These are phyloP conservation scores for Oreochromis spilurus DNA, from an alignment of 2,113 vertebrate genomes.

Conservation along the genomic window DNA sequence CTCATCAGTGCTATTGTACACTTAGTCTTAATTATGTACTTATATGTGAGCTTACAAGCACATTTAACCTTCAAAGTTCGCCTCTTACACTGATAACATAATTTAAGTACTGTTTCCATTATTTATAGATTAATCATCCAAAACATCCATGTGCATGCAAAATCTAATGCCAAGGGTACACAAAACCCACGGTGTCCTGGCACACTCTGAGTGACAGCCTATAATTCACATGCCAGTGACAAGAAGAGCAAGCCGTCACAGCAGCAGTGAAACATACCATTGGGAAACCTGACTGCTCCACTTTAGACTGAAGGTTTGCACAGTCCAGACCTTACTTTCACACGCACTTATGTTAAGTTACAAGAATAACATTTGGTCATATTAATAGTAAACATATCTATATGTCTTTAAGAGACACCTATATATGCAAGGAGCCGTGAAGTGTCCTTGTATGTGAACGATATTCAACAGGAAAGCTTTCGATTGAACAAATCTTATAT, in stretches of 20 bases:
- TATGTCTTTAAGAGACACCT: background rate
- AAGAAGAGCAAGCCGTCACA: conserved; percentile 15
- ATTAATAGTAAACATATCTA: background rate
- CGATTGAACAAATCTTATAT: background rate
- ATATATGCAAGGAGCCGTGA: background rate
- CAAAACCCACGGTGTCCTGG: background rate
- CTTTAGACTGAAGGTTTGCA: background rate
- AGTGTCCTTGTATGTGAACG: background rate
- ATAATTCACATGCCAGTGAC: conserved; percentile 38
- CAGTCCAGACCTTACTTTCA: background rate
- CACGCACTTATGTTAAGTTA: background rate
- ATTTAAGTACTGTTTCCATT: background rate
- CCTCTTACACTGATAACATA: background rate
- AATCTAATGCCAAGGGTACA: conserved; percentile 35
- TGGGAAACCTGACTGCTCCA: background rate
- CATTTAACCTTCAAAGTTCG: background rate
- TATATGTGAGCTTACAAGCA: background rate
- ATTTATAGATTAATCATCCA: conserved; percentile 27
- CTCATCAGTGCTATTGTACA: background rate
- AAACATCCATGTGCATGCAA: conserved; percentile 36
- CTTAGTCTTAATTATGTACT: background rate
- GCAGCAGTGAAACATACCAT: conserved; percentile 5
- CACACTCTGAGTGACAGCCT: background rate
- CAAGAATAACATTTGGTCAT: background rate
- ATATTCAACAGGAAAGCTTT: background rate